Base-by-base conservation (phyloP, 2,113 vertebrate genomes). In the Spheniscus mendiculus region DNA sequence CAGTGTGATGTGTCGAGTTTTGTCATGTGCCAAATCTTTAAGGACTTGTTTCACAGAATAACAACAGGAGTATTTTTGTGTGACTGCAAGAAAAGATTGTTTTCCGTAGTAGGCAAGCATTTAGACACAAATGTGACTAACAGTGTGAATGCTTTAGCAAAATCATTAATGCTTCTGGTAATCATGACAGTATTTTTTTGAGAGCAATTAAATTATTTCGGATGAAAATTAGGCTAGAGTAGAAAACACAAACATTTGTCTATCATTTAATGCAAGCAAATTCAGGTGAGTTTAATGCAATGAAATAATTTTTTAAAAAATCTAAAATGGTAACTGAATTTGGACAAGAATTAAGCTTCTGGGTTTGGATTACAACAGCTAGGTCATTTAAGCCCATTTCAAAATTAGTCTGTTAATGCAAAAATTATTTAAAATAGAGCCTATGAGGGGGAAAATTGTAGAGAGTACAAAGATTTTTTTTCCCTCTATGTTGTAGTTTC, bases 381-480 rank as follows among this genome's bases (percentile, higher is more conserved):
- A 47, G 29, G 4, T 69, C 17, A 52, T 45, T 80, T 49, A 58
- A 55, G 10, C 15, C 17, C 19, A 36, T 87, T 82, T 87, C 56
- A 79, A 63, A 94, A 87, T 91, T 10, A 78, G 30, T 30, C 30
- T 70, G 29, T 21, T 80, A 85, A 82, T 69, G 32, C 38, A 69
- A 86, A 81, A 78, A 42, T 25, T 36, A 58, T 44, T 58, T 70
- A 21, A 78, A 40, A 47, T 29, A 72, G 40, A 63, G 16, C 1
- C 9, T 76, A 10, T 4, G 11, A n/a, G 6, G 4, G 5, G 8
- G 5, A 3, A 3, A 44, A 73, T 53, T 12, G 1, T 8, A 26
- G 1, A 63, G 15, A 23, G 3, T 44, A 20, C 0, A 4, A 21
- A 61, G 10, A 19, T n/a, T 69, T 66, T 69, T 66, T 66, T 71